phyloP scores from a whole-genome alignment of 2,113 vertebrate genomes.

The Crypturellus undulatus region DNA sequence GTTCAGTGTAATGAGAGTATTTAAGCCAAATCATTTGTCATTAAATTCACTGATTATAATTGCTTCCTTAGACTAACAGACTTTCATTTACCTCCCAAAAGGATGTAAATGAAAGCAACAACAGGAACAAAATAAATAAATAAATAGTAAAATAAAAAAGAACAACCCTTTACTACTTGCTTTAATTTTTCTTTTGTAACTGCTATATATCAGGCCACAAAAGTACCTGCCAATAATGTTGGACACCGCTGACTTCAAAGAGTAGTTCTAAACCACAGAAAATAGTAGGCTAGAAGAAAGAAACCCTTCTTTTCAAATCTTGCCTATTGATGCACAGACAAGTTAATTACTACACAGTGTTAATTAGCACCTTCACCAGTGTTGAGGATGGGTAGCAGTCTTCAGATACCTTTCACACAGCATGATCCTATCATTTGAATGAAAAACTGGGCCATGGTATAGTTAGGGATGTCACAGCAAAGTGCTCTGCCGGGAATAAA shows the following conservation, averaged over 20 bases:
- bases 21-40: slow-evolving; percentile 65
- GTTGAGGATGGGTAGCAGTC: not conserved
- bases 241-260: slow-evolving; percentile 50
- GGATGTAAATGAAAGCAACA: not conserved
- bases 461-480: not conserved
- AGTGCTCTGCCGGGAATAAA: not conserved
- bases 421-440: not conserved
- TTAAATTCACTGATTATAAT: slow-evolving; percentile 69
- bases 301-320: slow-evolving; percentile 17
- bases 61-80: slow-evolving; percentile 48
- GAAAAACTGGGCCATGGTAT: slow-evolving; percentile 15
- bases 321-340: not conserved
- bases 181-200: not conserved
- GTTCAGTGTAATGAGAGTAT: slow-evolving; percentile 38
- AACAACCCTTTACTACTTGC: not conserved
- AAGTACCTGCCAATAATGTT: slow-evolving; percentile 19
- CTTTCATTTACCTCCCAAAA: slow-evolving; percentile 33
- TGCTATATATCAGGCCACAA: not conserved
- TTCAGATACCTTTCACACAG: slow-evolving; percentile 19
- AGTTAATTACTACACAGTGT: slow-evolving; percentile 18
- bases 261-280: slow-evolving; percentile 32
- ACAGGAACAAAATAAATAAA: not conserved
- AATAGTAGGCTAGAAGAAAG: slow-evolving; percentile 27
- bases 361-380: slow-evolving; percentile 35
- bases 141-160: not conserved